These are phyloP conservation scores for Campoletis raptor DNA, from an alignment of 2,888 invertebrate genomes.

Conservation along the genomic window DNA sequence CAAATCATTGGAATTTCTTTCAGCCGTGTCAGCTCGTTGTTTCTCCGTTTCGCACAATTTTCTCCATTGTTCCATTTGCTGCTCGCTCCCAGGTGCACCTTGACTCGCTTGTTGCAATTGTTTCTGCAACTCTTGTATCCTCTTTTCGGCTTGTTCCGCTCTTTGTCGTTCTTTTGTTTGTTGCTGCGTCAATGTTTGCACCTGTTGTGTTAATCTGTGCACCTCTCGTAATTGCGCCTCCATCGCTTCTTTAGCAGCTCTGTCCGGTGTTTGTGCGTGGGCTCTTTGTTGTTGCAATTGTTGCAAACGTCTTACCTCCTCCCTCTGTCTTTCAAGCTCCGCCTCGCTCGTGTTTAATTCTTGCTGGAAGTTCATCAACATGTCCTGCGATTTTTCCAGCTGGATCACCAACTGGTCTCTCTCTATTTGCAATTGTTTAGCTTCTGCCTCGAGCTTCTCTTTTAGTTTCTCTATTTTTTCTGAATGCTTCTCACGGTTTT, in stretches of 20 bases:
- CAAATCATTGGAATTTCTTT: constrained; percentile 91
- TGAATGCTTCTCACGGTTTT: constrained; percentile 92
- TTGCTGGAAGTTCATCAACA: constrained; percentile 96
- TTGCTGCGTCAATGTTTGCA: constrained; percentile 86
- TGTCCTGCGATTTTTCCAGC: constrained; percentile 96
- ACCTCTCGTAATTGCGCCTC: constrained; percentile 91
- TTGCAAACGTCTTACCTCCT: constrained; percentile 91
- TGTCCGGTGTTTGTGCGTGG: constrained; percentile 89
- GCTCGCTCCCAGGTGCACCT: constrained; percentile 87
- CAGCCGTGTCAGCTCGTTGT: constrained; percentile 91
- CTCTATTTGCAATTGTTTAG: constrained; percentile 94
- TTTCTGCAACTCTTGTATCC: constrained; percentile 88
- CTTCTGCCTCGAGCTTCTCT: constrained; percentile 93
- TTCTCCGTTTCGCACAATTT: constrained; percentile 92
- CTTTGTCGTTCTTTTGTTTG: constrained; percentile 87
- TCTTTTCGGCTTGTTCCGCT: constrained; percentile 91
- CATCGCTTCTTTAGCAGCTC: constrained; percentile 89
- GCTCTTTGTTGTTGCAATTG: constrained; percentile 86
- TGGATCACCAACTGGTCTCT: constrained; percentile 95
- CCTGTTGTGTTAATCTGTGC: constrained; percentile 89
- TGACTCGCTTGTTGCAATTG: constrained; percentile 84
- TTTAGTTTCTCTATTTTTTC: constrained; percentile 94
- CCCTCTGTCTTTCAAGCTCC: constrained; percentile 92
- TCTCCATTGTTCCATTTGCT: constrained; percentile 92
- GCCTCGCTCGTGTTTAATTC: constrained; percentile 94